Base-by-base conservation (phyloP, 2,888 invertebrate genomes). In the Diaperis boleti region DNA sequence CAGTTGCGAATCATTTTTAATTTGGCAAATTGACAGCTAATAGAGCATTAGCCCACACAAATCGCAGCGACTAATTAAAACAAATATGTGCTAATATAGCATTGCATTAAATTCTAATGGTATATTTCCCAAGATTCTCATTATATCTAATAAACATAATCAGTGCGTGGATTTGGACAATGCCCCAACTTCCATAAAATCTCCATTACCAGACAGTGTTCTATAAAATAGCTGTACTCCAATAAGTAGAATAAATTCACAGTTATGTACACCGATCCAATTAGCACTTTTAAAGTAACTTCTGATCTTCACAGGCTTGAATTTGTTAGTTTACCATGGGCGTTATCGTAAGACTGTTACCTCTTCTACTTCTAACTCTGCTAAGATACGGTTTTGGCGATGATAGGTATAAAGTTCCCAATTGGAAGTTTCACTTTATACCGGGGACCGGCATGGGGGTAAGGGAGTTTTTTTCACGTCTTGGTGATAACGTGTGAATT, bases 381-480 rank as follows among this genome's bases (percentile, higher is more conserved):
- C 20, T 3, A 5, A 35, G 37, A 35, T 37, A 20, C 20, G 42
- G 14, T 22, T 18, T 31, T 22, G 45, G 37, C 17, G 59, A 52
- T 7, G 50, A 66, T 29, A 56, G 44, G 35, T 52, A 45, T 20
- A 50, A 29, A 37, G 41, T 41, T 13, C 64, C 64, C 8, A 70
- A 70, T 37, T 67, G 65, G 68, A 69, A 70, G 11, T 69, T 69
- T 44, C 70, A 71, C 52, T 71, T 71, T 54, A 62, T 65, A 7
- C 62, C 64, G 11, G 70, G 68, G 18, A 65, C 69, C 11, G 66
- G 66, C 42, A 69, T 69, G 68, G 70, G 70, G 57, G 70, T 70
- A 68, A 69, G 67, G n/a, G 29, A 35, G n/a, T 31, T 10, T 54
- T 55, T 49, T 39, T 29, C 4, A 33, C 33, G 11, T n/a, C n/a